phyloP scores from a whole-genome alignment of 2,888 invertebrate genomes.

The Diarsia rubi region DNA sequence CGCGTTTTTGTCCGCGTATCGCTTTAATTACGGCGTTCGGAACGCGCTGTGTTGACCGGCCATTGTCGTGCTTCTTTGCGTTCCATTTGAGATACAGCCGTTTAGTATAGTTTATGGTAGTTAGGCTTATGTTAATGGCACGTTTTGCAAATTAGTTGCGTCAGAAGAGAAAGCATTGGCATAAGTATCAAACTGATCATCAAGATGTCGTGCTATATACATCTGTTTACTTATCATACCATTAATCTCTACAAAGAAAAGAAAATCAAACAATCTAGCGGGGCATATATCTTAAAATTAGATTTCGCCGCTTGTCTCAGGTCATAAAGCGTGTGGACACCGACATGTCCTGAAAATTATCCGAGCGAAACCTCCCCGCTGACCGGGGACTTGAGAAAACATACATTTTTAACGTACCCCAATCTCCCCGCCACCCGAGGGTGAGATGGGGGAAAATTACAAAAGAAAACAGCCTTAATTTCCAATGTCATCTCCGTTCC shows the following conservation, averaged over 20 bases:
- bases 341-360: conserved; percentile 82
- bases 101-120: conserved; percentile 55
- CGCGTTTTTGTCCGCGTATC: conserved; percentile 84
- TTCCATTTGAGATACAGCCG: conserved; percentile 58
- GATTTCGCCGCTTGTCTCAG: conserved; percentile 69
- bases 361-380: conserved; percentile 77
- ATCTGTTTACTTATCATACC: background rate
- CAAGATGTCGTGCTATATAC: background rate
- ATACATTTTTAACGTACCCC: conserved; percentile 89
- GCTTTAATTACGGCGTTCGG: conserved; percentile 87
- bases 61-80: conserved; percentile 66
- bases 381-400: conserved; percentile 80
- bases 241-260: conserved; percentile 30
- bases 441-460: conserved; percentile 89
- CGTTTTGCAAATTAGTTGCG: conserved; percentile 42
- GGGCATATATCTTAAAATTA: conserved; percentile 64
- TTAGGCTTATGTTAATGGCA: conserved; percentile 35
- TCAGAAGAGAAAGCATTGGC: conserved; percentile 23
- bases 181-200: conserved; percentile 9
- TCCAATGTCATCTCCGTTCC: conserved; percentile 91
- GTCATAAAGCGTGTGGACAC: conserved; percentile 79
- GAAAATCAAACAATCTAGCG: conserved; percentile 48
- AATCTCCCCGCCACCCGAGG: conserved; percentile 75
- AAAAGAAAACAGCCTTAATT: conserved; percentile 91
- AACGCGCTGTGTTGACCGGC: conserved; percentile 66